phyloP scores from a whole-genome alignment of 2,888 invertebrate species.

The Epistrophella euchroma region DNA sequence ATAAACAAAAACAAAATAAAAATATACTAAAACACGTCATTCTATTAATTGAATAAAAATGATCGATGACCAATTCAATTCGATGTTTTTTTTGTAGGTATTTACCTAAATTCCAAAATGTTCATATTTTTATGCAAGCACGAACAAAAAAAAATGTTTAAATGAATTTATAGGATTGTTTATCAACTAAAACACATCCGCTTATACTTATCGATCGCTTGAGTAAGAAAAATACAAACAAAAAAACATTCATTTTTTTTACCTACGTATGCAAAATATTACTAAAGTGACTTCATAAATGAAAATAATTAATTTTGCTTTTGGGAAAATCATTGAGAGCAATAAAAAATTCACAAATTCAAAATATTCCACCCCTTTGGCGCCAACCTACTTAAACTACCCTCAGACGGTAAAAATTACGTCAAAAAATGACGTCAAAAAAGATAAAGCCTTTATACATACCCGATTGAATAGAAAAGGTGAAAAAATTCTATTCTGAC shows the following conservation, averaged over 20 bases:
- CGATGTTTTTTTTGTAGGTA: background rate
- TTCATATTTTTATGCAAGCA: background rate
- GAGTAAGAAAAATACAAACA: constrained; percentile 19
- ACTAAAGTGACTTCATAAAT: constrained; percentile 54
- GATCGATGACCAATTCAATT: constrained; percentile 27
- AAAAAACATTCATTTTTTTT: background rate
- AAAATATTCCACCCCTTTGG: constrained; percentile 33
- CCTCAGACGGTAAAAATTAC: constrained; percentile 25
- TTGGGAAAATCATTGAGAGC: background rate
- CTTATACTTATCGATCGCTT: constrained; percentile 52
- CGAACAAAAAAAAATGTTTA: background rate
- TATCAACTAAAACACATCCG: constrained; percentile 43
- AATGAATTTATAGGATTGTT: constrained; percentile 32
- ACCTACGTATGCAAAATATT: constrained; percentile 31
- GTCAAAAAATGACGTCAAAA: constrained; percentile 10
- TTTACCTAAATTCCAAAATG: background rate
- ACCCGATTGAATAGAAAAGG: constrained; percentile 44
- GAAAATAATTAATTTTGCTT: constrained; percentile 41
- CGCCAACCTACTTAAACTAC: constrained; percentile 37
- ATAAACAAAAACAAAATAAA: background rate
- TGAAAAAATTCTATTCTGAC: constrained; percentile 46
- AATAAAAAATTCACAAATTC: constrained; percentile 5
- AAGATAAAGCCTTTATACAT: constrained; percentile 21
- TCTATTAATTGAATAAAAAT: constrained; percentile 1
- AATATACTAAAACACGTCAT: background rate